phyloP scores from a whole-genome alignment of 2,797 vertebrate species.

The Calcarius lapponicus region DNA sequence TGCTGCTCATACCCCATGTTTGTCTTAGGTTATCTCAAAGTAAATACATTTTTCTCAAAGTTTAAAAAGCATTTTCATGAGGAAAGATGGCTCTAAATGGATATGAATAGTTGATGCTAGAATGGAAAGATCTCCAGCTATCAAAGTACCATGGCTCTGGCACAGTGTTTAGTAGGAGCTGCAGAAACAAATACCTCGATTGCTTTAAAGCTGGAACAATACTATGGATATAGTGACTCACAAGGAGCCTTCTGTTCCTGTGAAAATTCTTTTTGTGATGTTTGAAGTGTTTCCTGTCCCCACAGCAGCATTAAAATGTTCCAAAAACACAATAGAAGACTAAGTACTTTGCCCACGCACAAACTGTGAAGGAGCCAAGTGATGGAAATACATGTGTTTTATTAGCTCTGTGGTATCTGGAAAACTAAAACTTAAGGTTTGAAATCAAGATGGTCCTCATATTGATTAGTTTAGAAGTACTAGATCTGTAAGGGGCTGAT shows the following conservation, averaged over 20 bases:
- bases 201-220: neutral
- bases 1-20: neutral
- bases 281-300: slow-evolving; percentile 29
- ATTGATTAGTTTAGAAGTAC: neutral
- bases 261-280: slow-evolving; percentile 5
- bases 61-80: neutral
- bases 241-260: slow-evolving; percentile 21
- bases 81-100: neutral
- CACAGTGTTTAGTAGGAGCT: neutral
- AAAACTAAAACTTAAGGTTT: neutral
- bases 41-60: neutral
- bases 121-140: neutral
- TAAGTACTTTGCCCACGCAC: neutral
- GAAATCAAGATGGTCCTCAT: neutral
- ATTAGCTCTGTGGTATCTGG: neutral
- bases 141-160: neutral
- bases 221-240: neutral
- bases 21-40: neutral
- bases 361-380: neutral
- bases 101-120: neutral
- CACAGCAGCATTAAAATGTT: neutral
- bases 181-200: neutral
- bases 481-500: neutral
- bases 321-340: neutral
- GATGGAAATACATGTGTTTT: neutral